Base-by-base conservation (phyloP, 2,797 vertebrate genomes). In the Pangasius macronema region DNA sequence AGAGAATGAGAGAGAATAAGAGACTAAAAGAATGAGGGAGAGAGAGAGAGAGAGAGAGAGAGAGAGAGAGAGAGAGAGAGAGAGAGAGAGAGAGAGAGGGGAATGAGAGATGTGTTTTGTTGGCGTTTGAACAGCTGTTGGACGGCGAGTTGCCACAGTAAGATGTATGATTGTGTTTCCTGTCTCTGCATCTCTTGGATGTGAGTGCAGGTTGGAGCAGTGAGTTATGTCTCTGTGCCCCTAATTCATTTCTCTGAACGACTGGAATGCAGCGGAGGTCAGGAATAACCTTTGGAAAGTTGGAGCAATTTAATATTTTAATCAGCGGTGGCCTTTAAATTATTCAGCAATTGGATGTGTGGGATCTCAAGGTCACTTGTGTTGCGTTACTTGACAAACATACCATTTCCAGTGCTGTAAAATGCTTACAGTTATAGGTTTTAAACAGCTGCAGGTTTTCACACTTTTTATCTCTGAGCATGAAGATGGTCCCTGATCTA, bases 191-290 rank as follows among this genome's bases (percentile, higher is more conserved):
- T 86, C 82, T 85, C 83, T 83, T 86, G 86, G 84, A 88, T 36
- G 51, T 42, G 61, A 80, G 42, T 61, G 68, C 63, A 79, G 63
- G 39, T 85, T 83, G 77, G 73, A 88, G 67, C 70, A 85, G 53
- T 57, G 77, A 83, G 55, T 83, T 83, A 84, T 88, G 70, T 85
- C 85, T 59, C 3, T 81, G 67, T 55, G 82, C 49, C 72, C 36
- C 76, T 86, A 73, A 57, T 87, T 87, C 79, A 87, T 84, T 81
- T 72, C 57, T 36, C 57, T 81, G 33, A 61, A 9, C 2, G 42
- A 72, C 59, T 91, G 88, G 87, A 88, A 87, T 85, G 79, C 55
- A 42, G 63, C 77, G 30, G 24, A 85, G 87, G 83, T 89, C 86
- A 83, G 81, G 65, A 65, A 49, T 86, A 72, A 77, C 67, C 79